Evolutionary conservation across 2,888 invertebrate species (phyloP), one percentile per base, ranked within the genome.

Genomic region (Scrobipalpa costella): DNA sequence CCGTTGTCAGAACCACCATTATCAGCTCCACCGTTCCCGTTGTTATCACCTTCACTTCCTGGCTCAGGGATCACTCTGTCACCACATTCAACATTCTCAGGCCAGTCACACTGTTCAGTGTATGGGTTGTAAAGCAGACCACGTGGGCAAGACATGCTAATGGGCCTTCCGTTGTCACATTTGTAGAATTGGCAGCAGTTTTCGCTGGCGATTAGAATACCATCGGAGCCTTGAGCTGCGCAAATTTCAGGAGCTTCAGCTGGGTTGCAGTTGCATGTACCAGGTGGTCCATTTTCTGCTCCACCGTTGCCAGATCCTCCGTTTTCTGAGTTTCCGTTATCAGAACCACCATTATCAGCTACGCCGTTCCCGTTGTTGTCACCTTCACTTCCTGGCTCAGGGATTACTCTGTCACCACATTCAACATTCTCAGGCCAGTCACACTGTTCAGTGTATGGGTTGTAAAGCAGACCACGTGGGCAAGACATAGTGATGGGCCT

Each of bases 341-440:
- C 59, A 21, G 13, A 13, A 49, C 15, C 34, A 8, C 49, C 34
- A 47, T 47, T 59, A 40, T 59, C 59, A 21, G 13, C 3, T 33
- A 7, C 34, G 2, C 49, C 34, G 27, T 47, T 19, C 6, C 19
- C 49, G 36, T 57, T 57, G 34, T 34, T 36, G 2, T 57, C 57
- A 15, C 36, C 57, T 17, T 55, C 63, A 7, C 61, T 57, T 21
- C 47, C 63, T 0, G 67, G 36, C 2, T 67, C 72, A 0, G 69
- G 71, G 1, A 69, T 70, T 0, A 70, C 61, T 64, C 76, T 67
- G 15, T 74, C 70, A 0, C 77, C 78, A 47, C 82, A 82, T 1
- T 76, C 64, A 2, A 83, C 79, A 8, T 75, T 73, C 0, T 67
- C 44, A 7, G 80, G 73, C 81, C 80, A 82, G 58, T 83, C 82